phyloP scores from a whole-genome alignment of 2,888 invertebrate genomes.

The Luperina testacea region DNA sequence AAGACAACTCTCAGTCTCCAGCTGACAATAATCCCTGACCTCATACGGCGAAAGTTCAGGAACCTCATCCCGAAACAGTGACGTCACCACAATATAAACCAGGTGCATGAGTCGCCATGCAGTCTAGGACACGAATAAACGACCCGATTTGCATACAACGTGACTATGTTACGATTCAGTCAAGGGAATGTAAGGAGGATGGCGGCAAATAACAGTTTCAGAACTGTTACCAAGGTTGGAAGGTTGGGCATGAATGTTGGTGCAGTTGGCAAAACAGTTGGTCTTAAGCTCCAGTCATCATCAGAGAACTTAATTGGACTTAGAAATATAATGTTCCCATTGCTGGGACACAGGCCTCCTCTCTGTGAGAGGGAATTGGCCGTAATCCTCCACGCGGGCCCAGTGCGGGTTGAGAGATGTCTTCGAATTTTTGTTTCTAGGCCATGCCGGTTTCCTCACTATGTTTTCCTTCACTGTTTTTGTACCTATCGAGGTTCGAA shows the following conservation, averaged over 20 bases:
- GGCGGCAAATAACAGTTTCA: slow-evolving; percentile 7
- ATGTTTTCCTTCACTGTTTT: not conserved
- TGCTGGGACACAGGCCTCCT: not conserved
- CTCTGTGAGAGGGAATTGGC: not conserved
- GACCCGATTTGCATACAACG: slow-evolving; percentile 41
- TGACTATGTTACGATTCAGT: slow-evolving; percentile 43
- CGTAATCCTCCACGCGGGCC: not conserved
- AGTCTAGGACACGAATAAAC: slow-evolving; percentile 35
- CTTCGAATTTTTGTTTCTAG: not conserved
- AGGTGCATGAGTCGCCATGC: slow-evolving; percentile 46
- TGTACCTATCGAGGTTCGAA: not conserved
- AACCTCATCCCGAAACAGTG: slow-evolving; percentile 20
- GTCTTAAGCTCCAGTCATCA: not conserved
- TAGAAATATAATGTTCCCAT: not conserved
- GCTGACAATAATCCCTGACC: not conserved
- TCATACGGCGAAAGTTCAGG: not conserved
- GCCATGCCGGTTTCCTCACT: not conserved
- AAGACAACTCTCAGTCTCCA: not conserved
- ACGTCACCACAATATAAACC: slow-evolving; percentile 26
- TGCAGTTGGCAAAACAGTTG: not conserved
- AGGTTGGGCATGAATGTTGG: not conserved
- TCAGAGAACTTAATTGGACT: not conserved
- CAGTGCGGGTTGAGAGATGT: not conserved
- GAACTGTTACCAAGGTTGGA: slow-evolving; percentile 1
- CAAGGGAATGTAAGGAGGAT: slow-evolving; percentile 8